Base-by-base conservation (phyloP, 2,888 invertebrate species). In the Drosophila infuscata region DNA sequence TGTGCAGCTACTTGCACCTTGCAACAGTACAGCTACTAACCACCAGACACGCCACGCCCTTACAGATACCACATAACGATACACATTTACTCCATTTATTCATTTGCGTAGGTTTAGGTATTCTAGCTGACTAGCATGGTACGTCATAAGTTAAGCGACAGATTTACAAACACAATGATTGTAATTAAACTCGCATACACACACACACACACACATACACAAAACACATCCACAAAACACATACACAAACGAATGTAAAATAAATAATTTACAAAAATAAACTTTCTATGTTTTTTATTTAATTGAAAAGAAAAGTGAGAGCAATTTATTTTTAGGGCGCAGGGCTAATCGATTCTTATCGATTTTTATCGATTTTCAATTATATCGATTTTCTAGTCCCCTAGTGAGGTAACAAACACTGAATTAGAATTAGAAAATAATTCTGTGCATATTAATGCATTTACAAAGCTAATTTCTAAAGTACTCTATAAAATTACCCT, bases 21-120 rank as follows among this genome's bases (percentile, higher is more conserved):
- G 43, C 43, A 12, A 30, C 63, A 63, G 63, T 12, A 33, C 29
- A 49, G 54, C 33, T 38, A 48, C 52, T 57, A 48, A 32, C 38
- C 38, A 41, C 35, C 30, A 70, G 29, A 51, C 48, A 49, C 38
- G 48, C 48, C 32, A 58, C 53, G 48, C 48, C n/a, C 66, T 20
- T 29, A 63, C 76, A 68, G 41, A 57, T 65, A 32, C 69, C 58
- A 70, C 58, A 70, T 70, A 54, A 54, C 61, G 36, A 71, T 67
- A 51, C 51, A 60, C 36, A 69, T 61, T 15, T 66, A 58, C 36
- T 66, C 65, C 70, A 83, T 79, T 70, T 83, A 70, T 72, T 75
- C 85, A 89, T 89, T 89, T 85, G 70, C 82, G 70, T 86, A 86
- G 85, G 85, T 86, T 82, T 86, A 86, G 89, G 85, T 86, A 84